Evolutionary conservation across 2,113 vertebrate genomes (phyloP), one percentile per base, ranked within the genome.

Genomic region (Dinomys branickii): DNA sequence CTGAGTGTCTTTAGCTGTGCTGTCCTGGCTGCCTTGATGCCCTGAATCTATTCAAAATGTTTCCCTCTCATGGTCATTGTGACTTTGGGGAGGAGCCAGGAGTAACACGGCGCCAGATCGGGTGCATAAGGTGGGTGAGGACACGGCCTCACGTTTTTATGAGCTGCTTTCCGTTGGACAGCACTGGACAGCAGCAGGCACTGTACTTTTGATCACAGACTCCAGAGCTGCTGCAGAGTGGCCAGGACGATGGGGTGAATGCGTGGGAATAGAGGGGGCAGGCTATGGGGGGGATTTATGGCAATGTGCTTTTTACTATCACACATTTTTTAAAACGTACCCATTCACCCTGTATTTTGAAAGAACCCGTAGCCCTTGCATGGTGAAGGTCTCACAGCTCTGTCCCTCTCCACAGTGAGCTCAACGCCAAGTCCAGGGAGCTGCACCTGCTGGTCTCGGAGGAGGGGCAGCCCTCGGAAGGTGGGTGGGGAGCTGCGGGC

Each of bases 361-460:
- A 69, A 80, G 26, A 5, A 5, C 75, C 12, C 35, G 5, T 20
- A 16, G 90, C n/a, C 26, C 26, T 71, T 38, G 16, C 8, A 7
- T 35, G 41, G 24, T 58, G 22, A 50, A 93, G 38, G 63, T 5
- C 75, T 98, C 94, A 98, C 17, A 1, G 47, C 47, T 77, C 44
- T 1, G 91, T 97, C 92, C n/a, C 65, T 61, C 96, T 97, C 97
- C 77, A 41, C 98, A 99, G 99, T 97, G 99, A 99, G 97, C 94
- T 99, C 98, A 99, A 99, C 92, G 99, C 99, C 97, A 99, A 98
- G 98, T 99, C 99, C 41, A 99, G 99, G 98, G 99, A 99, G 92
- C 98, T 99, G 95, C 98, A 97, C 58, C 98, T 99, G 96, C 99
- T 99, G 97, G 69, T 99, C 96, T 78, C 98, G 85, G 99, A 99